Base-by-base conservation (phyloP, 2,113 vertebrate species). In the Corythornis vintsioides region DNA sequence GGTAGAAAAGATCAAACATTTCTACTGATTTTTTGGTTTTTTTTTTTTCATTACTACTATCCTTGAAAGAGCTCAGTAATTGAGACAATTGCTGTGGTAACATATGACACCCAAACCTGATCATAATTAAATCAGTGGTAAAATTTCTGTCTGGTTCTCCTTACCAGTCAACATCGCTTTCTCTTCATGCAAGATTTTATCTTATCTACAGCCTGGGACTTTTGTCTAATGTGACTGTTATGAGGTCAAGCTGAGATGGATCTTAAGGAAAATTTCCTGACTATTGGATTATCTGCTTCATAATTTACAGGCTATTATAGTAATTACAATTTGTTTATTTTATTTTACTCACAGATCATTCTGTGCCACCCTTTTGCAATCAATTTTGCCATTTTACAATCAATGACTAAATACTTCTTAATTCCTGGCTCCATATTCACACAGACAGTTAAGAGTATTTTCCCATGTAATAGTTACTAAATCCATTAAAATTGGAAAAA, bases 51-150 rank as follows among this genome's bases (percentile, higher is more conserved):
- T 85, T 87, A 83, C 18, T 66, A 56, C 60, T 40, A 24, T 57
- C 25, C 74, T 50, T 43, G 35, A 52, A 52, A 92, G 85, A 93
- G 64, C 45, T 83, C 65, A 22, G 35, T 64, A 93, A 93, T 94
- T 87, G 47, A 92, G 83, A 88, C 52, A 89, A 93, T 77, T 89
- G 40, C 79, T 43, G 89, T 87, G 84, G 92, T 45, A 93, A 92
- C 89, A 28, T 56, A 89, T 92, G 84, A 85, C 1, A 1, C n/a
- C 13, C 79, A 92, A 89, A 86, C 57, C 33, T 64, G 66, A 79
- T 85, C 52, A 63, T 89, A 87, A 93, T 87, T 64, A 83, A 91
- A 93, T 80, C 60, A 80, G 69, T 25, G 17, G 26, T 43, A 87
- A 91, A 77, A 80, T 64, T 90, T 87, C 67, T 66, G 15, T 66